A percentile compares a stretch with the other conserved stretches of the same genome.
Conservation (phyloP, 2,888 invertebrate genomes). For the Ptychoptera contaminata region DNA sequence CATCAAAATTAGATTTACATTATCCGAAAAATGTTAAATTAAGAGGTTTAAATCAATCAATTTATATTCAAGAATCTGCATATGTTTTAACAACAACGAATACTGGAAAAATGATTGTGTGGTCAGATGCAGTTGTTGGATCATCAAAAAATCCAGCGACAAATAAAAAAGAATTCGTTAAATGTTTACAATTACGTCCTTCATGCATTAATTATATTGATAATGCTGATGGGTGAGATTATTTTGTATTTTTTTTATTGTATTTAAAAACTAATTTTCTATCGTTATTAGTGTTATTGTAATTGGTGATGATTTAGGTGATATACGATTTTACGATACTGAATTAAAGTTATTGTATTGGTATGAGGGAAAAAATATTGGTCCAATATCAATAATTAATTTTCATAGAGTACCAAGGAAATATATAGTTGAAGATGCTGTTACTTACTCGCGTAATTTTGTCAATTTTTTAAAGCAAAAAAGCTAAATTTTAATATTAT, state of each 20-base stretch:
- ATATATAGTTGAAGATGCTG: not conserved
- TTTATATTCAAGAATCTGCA: constrained; percentile 34
- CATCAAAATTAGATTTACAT: constrained; percentile 17
- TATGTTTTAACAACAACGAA: constrained; percentile 36
- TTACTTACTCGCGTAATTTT: not conserved
- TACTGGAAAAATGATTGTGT: constrained; percentile 35
- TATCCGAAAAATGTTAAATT: constrained; percentile 4
- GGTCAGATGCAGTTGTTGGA: constrained; percentile 33
- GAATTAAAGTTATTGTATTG: constrained; percentile 39
- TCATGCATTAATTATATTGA: constrained; percentile 33
- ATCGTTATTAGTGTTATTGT: constrained; percentile 31
- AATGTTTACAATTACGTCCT: constrained; percentile 13
- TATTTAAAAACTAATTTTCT: constrained; percentile 3
- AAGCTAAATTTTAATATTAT: not conserved
- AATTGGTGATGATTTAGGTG: constrained; percentile 37
- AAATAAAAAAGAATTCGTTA: constrained; percentile 7
- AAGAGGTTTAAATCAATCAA: constrained; percentile 28
- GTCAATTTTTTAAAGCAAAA: not conserved
- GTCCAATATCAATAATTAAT: not conserved
- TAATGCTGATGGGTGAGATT: constrained; percentile 31
- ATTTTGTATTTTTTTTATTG: not conserved
- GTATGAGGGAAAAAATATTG: not conserved
- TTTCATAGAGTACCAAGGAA: not conserved
- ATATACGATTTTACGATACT: constrained; percentile 42
- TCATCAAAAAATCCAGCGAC: not conserved